Evolutionary conservation across 2,797 vertebrate species (phyloP).

Genomic region (Mionectes olivaceus): DNA sequence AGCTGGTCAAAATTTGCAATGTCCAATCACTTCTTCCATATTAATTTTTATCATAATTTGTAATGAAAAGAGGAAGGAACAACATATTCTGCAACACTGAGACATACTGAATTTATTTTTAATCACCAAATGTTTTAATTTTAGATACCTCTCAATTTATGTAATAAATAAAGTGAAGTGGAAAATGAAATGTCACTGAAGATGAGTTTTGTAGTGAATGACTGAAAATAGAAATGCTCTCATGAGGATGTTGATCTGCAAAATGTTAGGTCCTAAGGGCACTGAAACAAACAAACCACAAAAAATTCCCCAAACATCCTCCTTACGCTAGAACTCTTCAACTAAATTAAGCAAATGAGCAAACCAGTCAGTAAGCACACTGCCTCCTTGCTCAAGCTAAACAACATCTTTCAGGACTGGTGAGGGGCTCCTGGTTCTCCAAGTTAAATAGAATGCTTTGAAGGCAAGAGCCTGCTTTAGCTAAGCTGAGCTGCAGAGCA

Average conservation of each 20-base stretch:
- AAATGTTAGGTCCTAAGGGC: slow-evolving; percentile 41
- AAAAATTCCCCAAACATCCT: slow-evolving; percentile 34
- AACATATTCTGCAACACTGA: neutral
- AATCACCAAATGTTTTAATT: neutral
- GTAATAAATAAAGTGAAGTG: slow-evolving; percentile 26
- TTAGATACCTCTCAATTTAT: neutral
- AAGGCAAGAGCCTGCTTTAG: neutral
- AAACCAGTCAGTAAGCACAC: neutral
- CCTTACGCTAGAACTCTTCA: neutral
- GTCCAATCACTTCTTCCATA: neutral
- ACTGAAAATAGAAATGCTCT: slow-evolving; percentile 45
- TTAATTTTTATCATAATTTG: slow-evolving; percentile 18
- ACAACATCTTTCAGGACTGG: neutral
- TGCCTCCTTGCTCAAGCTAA: neutral
- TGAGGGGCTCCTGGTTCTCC: neutral
- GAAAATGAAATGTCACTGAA: slow-evolving; percentile 34
- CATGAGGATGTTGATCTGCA: slow-evolving; percentile 24
- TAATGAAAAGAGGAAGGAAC: neutral
- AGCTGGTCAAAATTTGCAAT: slow-evolving; percentile 11
- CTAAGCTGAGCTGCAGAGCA: neutral
- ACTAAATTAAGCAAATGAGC: slow-evolving; percentile 27
- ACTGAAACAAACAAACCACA: slow-evolving; percentile 39
- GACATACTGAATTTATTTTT: slow-evolving; percentile 15
- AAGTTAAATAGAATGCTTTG: neutral
- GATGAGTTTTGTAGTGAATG: slow-evolving; percentile 29